Percentiles rank a stretch among this genome's conserved stretches.
Conservation (phyloP, 2,888 invertebrate genomes). For the Sipha maydis region DNA sequence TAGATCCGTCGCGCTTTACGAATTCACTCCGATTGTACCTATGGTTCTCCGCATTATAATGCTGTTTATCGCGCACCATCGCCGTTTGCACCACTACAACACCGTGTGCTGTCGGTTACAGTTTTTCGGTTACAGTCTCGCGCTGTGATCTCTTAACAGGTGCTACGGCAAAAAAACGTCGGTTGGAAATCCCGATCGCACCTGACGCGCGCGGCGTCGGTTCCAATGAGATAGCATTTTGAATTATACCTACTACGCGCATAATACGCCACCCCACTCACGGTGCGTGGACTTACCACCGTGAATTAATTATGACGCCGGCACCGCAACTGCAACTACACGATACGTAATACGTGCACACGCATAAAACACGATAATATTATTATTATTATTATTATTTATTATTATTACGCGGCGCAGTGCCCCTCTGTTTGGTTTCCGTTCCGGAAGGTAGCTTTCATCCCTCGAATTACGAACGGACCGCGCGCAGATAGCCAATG, state of each 20-base stretch:
- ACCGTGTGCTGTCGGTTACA: background rate
- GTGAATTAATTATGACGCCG: conserved; percentile 58
- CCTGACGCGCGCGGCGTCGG: conserved; percentile 37
- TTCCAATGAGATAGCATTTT: conserved; percentile 47
- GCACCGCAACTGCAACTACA: background rate
- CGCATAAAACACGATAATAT: background rate
- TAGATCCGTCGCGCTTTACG: background rate
- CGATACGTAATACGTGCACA: background rate
- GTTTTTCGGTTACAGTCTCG: conserved; percentile 55
- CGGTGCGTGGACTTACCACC: background rate
- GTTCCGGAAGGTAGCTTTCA: conserved; percentile 61
- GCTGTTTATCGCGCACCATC: background rate
- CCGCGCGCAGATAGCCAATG: conserved; percentile 31
- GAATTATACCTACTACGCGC: background rate
- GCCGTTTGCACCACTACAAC: background rate
- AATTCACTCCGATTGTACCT: background rate
- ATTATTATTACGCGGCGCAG: background rate
- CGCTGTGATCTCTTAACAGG: conserved; percentile 9
- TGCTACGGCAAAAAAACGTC: conserved; percentile 4
- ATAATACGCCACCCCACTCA: background rate
- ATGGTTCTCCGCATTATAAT: background rate
- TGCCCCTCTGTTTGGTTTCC: conserved; percentile 41
- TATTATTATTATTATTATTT: background rate
- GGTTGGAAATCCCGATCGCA: conserved; percentile 57
- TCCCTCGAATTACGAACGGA: conserved; percentile 37